Conservation (phyloP, 30 jellyfish, hydroid and myxozoan species). For the Hydractinia symbiolongicarpus region DNA sequence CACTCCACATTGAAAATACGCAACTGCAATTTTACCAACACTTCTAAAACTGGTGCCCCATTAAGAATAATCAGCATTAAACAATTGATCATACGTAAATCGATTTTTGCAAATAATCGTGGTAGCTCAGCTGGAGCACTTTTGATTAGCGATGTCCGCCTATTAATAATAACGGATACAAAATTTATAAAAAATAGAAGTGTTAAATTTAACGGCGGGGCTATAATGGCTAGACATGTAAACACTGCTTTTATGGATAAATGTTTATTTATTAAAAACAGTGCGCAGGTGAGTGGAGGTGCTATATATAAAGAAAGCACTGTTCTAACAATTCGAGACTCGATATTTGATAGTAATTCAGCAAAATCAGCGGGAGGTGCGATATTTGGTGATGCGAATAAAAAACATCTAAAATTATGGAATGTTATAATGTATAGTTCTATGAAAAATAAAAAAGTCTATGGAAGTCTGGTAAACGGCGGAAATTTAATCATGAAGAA, state of each 20-base stretch:
- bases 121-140: too few species aligned
- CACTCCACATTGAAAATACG: background rate
- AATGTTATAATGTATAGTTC: background rate
- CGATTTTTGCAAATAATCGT: too few species aligned
- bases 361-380: conserved; percentile 4
- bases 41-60: background rate
- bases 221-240: background rate
- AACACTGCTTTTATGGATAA: background rate
- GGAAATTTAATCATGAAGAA: background rate
- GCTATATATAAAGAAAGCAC: background rate
- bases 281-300: background rate
- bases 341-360: background rate
- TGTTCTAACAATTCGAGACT: background rate
- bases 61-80: background rate
- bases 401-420: background rate
- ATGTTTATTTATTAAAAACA: background rate
- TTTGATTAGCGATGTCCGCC: too few species aligned
- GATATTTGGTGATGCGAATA: background rate
- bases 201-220: too few species aligned
- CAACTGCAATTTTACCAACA: background rate
- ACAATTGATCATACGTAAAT: background rate
- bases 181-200: too few species aligned
- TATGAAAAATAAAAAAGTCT: background rate
- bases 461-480: background rate
- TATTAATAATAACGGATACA: too few species aligned